Evolutionary conservation across 2,888 invertebrate species (phyloP), one percentile per base, ranked within the genome.

Genomic region (Cyaniris semiargus): DNA sequence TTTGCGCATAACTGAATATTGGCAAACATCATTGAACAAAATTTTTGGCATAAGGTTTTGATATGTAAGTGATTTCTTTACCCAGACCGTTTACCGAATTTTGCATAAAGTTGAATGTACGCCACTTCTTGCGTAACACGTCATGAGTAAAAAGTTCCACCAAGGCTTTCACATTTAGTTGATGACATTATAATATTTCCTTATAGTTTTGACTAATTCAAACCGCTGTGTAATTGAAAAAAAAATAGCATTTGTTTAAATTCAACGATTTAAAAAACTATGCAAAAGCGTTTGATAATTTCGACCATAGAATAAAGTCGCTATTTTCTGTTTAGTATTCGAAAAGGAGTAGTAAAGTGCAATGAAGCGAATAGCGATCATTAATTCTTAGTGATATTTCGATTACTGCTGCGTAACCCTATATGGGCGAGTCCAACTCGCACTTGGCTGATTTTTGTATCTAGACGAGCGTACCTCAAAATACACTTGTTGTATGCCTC

Each of bases 61-160:
- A 13, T 27, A 27, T 66, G 27, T 27, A 15, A 27, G 27, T 27
- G 27, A 27, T 31, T 66, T 27, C 66, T 66, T 27, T 31, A 66
- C 66, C 13, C 27, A 15, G 27, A 10, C 66, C 27, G 27, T 27
- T 66, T 66, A 66, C 66, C 66, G 23, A 66, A 66, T 27, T 66
- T 66, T 66, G 66, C 66, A 66, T 66, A 66, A 66, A 66, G 27
- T 66, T 66, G 66, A 66, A 66, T 3, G 27, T 66, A 66, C 27
- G 27, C 27, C 6, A 66, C 27, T 15, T 66, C 27, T 66, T 66
- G 66, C 66, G 27, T 31, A 66, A 66, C 66, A 31, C 66, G 5
- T 15, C 6, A 58, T n/a, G 23, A 31, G 66, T 66, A 66, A 66
- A 66, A 66, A 60, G 60, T 60, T 60, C 60, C 60, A 60, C 60